Percentiles rank a stretch among this genome's conserved stretches.
These are phyloP conservation scores for Cichladusa arquata DNA, from an alignment of 2,113 vertebrate species.

Conservation along the genomic window DNA sequence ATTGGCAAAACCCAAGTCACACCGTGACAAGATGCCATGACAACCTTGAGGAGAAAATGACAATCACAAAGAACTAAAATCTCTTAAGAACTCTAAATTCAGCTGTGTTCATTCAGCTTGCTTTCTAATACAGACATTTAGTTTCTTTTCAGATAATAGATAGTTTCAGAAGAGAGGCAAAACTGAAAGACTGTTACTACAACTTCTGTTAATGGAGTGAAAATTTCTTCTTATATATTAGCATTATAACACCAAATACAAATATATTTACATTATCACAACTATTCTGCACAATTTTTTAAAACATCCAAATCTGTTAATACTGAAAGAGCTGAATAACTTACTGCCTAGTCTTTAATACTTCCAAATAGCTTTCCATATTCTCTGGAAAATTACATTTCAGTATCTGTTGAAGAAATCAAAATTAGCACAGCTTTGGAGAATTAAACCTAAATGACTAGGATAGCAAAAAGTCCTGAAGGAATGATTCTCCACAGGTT, in stretches of 20 bases:
- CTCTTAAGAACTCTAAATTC: neutral
- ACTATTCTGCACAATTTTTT: neutral
- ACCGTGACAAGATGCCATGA: too few relatives aligned
- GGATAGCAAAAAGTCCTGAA: neutral
- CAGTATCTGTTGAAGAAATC: neutral
- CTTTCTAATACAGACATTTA: neutral
- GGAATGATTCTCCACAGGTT: neutral
- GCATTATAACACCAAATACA: neutral
- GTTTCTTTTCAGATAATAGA: neutral
- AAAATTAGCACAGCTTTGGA: neutral
- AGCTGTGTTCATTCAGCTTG: neutral
- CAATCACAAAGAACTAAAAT: neutral
- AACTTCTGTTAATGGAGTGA: neutral
- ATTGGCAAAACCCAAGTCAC: too few relatives aligned
- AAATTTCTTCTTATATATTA: neutral
- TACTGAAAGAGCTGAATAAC: neutral
- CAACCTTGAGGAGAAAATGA: neutral
- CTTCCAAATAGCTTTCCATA: neutral
- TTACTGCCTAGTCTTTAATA: neutral
- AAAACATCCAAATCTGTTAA: neutral
- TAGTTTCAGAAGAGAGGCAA: neutral
- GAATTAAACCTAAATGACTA: neutral
- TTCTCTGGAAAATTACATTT: neutral
- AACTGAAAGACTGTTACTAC: neutral
- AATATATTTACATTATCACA: neutral